Conservation (phyloP, 2,797 vertebrate species). For the Lophotriccus pileatus region DNA sequence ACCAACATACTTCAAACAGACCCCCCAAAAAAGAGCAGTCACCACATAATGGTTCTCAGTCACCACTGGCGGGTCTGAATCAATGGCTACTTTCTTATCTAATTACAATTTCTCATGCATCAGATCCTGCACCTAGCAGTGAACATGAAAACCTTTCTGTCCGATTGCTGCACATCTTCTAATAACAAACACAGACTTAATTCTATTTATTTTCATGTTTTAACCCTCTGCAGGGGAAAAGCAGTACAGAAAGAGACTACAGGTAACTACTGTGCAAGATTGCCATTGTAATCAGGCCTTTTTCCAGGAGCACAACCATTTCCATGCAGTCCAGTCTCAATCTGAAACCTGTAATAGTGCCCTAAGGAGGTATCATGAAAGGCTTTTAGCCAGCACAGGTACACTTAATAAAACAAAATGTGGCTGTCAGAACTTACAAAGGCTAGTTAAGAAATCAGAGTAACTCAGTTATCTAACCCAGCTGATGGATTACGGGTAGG, state of each 20-base stretch:
- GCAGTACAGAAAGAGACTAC: background rate
- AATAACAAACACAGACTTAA: background rate
- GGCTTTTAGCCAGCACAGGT: background rate
- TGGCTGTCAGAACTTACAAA: background rate
- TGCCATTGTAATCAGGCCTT: background rate
- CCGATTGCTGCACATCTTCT: background rate
- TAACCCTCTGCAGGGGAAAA: background rate
- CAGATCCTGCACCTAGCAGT: background rate
- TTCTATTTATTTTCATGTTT: slow-evolving; percentile 5
- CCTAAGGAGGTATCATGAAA: background rate
- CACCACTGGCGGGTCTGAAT: background rate
- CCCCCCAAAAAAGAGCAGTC: background rate
- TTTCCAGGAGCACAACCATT: background rate
- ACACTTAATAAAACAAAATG: background rate
- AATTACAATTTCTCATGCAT: slow-evolving; percentile 16
- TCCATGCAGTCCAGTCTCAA: background rate
- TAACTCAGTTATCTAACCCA: background rate
- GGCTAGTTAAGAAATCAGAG: background rate
- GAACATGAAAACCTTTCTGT: background rate
- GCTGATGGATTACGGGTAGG: background rate
- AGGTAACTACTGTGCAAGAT: background rate
- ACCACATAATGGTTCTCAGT: slow-evolving; percentile 37
- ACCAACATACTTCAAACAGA: slow-evolving; percentile 52
- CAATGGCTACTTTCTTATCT: slow-evolving; percentile 39
- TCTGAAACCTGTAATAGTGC: background rate